phyloP scores from a whole-genome alignment of 2,113 vertebrate genomes.

The Merops nubicus region DNA sequence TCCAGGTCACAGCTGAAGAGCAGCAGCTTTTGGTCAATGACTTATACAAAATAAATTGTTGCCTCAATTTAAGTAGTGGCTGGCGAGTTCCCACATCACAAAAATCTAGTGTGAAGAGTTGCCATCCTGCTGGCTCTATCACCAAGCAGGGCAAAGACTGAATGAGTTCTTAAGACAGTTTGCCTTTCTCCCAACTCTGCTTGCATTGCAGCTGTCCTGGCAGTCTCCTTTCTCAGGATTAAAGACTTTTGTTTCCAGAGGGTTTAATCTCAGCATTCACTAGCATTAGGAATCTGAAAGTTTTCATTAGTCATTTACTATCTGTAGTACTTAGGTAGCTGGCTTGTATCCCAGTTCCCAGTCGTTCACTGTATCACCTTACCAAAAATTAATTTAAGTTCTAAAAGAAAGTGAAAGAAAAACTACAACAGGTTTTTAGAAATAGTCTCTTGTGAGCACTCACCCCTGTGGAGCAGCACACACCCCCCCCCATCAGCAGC shows the following conservation, averaged over 20 bases:
- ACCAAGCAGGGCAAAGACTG: not conserved
- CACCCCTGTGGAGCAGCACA: not conserved
- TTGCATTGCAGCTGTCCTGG: not conserved
- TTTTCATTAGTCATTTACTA: constrained; percentile 6
- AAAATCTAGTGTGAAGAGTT: not conserved
- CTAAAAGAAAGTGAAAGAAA: not conserved
- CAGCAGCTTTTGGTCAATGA: not conserved
- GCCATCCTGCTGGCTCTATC: not conserved
- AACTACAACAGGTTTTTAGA: not conserved
- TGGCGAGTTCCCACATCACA: not conserved
- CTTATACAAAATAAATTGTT: not conserved
- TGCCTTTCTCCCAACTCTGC: constrained; percentile 11
- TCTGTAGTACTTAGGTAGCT: not conserved
- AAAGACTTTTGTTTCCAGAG: constrained; percentile 1
- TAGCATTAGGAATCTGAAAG: not conserved
- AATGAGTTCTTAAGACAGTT: constrained; percentile 5
- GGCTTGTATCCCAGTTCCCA: not conserved
- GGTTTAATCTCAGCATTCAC: constrained; percentile 13
- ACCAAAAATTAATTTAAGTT: not conserved
- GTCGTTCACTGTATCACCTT: not conserved
- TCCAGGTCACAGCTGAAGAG: not conserved
- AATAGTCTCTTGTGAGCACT: not conserved
- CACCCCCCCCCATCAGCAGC: not conserved
- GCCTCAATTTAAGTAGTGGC: not conserved
- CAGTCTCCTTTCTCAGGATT: constrained; percentile 13